These are phyloP conservation scores for Drosophila vallismaia DNA, from an alignment of 2,888 invertebrate genomes.

Conservation along the genomic window DNA sequence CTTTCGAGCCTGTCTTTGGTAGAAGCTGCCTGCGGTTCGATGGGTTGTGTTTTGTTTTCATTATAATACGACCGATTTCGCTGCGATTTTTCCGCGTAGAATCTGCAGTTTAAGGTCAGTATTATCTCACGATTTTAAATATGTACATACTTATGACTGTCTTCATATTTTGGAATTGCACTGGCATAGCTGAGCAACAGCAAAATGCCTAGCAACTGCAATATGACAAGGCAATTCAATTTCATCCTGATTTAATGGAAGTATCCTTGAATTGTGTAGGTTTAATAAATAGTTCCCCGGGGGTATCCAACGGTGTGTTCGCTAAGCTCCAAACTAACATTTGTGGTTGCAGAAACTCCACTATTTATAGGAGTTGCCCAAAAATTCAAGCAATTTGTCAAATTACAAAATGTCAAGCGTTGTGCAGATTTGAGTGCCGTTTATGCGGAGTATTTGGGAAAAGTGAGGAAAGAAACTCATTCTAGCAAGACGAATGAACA, in stretches of 20 bases:
- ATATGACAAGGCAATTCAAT: constrained; percentile 30
- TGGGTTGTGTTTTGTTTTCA: constrained; percentile 76
- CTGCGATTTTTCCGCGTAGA: constrained; percentile 70
- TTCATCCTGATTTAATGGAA: constrained; percentile 48
- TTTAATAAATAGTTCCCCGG: background rate
- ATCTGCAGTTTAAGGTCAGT: constrained; percentile 45
- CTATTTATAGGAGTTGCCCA: constrained; percentile 60
- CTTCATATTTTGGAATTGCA: constrained; percentile 71
- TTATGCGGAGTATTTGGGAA: constrained; percentile 36
- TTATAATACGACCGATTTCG: constrained; percentile 81
- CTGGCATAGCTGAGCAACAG: constrained; percentile 41
- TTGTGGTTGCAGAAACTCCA: constrained; percentile 31
- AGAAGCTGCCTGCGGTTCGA: constrained; percentile 73
- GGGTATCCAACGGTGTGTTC: constrained; percentile 20
- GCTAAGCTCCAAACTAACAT: constrained; percentile 57
- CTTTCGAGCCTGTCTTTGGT: constrained; percentile 83
- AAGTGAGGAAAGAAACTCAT: constrained; percentile 56
- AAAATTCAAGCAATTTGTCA: constrained; percentile 70
- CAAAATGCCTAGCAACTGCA: constrained; percentile 39
- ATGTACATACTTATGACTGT: constrained; percentile 63
- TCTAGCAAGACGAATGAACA: constrained; percentile 68
- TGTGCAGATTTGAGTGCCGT: constrained; percentile 48
- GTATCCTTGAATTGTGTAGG: constrained; percentile 23
- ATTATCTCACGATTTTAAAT: background rate
- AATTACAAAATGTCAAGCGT: constrained; percentile 68